Percentiles rank a stretch among this genome's conserved stretches.
phyloP scores from a whole-genome alignment of 2,888 invertebrate genomes.

The Tiphia femorata region DNA sequence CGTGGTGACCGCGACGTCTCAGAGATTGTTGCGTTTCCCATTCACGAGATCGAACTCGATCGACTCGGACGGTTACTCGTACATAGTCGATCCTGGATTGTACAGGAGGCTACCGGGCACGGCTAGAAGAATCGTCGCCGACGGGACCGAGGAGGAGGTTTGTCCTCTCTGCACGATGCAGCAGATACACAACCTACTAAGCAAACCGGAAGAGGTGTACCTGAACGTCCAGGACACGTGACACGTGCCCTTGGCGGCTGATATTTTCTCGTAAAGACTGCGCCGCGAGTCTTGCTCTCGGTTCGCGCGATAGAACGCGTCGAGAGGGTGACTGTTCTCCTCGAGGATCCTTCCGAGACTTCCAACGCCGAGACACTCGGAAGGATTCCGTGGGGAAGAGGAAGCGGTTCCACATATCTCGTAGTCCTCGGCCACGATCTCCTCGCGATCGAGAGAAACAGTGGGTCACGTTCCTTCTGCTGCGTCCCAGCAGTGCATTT shows the following conservation, averaged over 20 bases:
- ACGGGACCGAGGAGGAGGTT: conserved; percentile 57
- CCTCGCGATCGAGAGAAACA: not conserved
- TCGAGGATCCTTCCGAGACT: too few species aligned
- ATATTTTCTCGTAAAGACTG: conserved; percentile 32
- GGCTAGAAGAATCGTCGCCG: conserved; percentile 45
- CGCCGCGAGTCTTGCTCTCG: too few species aligned
- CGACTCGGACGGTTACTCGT: conserved; percentile 60
- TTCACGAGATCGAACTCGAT: conserved; percentile 36
- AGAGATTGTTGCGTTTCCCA: not conserved
- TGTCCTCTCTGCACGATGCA: conserved; percentile 64
- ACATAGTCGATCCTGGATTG: conserved; percentile 48
- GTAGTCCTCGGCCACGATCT: conserved; percentile 31
- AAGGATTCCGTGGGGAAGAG: not conserved
- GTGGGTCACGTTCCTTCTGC: not conserved
- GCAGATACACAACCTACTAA: conserved; percentile 60
- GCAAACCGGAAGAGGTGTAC: conserved; percentile 57
- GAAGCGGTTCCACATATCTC: conserved; percentile 40
- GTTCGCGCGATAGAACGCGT: too few species aligned
- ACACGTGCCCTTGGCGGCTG: conserved; percentile 30
- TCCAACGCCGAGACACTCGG: too few species aligned
- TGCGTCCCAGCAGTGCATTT: too few species aligned
- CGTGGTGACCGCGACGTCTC: conserved; percentile 6
- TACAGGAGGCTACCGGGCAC: conserved; percentile 47
- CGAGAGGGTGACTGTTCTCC: too few species aligned
- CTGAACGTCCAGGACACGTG: conserved; percentile 46